phyloP scores from a whole-genome alignment of 2,113 vertebrate species.

The Pseudopodoces humilis region DNA sequence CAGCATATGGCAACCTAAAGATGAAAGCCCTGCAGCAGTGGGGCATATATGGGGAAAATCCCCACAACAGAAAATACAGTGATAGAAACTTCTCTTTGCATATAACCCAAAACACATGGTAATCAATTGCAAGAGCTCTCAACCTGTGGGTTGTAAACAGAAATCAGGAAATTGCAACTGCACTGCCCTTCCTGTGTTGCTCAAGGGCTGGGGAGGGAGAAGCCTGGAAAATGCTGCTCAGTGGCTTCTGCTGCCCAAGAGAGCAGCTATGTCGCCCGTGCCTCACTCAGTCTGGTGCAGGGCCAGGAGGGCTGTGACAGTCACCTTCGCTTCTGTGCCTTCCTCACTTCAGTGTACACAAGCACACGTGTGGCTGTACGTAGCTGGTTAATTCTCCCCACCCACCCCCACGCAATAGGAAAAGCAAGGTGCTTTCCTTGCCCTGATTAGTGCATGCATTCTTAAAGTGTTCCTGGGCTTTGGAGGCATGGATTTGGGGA shows the following conservation, averaged over 20 bases:
- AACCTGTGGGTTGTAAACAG: background rate
- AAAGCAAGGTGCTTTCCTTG: background rate
- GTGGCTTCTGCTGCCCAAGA: background rate
- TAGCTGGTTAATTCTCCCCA: background rate
- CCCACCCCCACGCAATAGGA: accelerated
- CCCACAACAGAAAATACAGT: accelerated
- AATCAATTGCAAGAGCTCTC: background rate
- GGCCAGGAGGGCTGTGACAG: background rate
- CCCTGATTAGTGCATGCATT: accelerated
- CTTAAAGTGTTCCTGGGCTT: background rate
- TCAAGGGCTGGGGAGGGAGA: background rate
- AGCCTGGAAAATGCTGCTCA: background rate
- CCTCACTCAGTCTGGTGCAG: background rate
- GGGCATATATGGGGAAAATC: background rate
- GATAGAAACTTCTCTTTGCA: background rate
- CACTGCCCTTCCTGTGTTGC: constrained; percentile 39
- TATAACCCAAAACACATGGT: background rate
- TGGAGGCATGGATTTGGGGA: background rate
- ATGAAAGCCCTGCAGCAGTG: background rate
- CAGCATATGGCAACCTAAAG: background rate
- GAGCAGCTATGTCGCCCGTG: accelerated
- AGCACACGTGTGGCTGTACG: accelerated
- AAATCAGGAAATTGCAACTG: constrained; percentile 10
- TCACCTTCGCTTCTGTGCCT: background rate
- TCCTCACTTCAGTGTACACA: background rate